Base-by-base conservation (phyloP, 2,888 invertebrate genomes). In the Chrysolina americana region DNA sequence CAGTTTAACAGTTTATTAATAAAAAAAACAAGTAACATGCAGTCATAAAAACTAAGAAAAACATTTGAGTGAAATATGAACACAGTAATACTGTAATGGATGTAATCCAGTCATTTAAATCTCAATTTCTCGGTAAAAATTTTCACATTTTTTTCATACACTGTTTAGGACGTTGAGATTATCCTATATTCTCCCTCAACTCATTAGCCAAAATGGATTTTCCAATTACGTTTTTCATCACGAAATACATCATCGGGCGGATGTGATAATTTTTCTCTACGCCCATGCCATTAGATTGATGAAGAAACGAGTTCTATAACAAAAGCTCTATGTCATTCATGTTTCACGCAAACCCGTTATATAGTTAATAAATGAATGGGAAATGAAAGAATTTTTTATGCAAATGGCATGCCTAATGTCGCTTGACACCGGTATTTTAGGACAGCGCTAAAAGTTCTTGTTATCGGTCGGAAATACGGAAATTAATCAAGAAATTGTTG, bases 311-410 rank as follows among this genome's bases (percentile, higher is more conserved):
- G 36, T 59, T 36, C 59, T 59, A 59, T 59, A 36, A 28, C 59
- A 28, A 36, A 59, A 59, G 59, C 59, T 59, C n/a, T 59, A n/a
- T 59, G 59, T 59, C 59, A 59, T 59, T 59, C 59, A 28, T 28
- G 59, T 59, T 59, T 59, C 59, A 59, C 59, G 59, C 59, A 28
- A 59, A 59, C 59, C 36, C 36, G n/a, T 59, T 36, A 59, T 23
- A n/a, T 28, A n/a, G 23, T 11, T 36, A 36, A 36, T 59, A 28
- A 59, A 59, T n/a, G 59, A 59, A 59, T 59, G 36, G 17, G 59
- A 59, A 59, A 59, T 15, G 59, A 59, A 59, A n/a, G 59, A 59
- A 28, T 59, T 59, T 59, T 36, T 36, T 10, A 59, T 59, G 59
- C 59, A 59, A 59, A 59, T 59, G n/a, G n/a, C 9, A 36, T 6